phyloP scores from a whole-genome alignment of 1,140 invertebrate species.

The Diplogasteroides magnus region DNA sequence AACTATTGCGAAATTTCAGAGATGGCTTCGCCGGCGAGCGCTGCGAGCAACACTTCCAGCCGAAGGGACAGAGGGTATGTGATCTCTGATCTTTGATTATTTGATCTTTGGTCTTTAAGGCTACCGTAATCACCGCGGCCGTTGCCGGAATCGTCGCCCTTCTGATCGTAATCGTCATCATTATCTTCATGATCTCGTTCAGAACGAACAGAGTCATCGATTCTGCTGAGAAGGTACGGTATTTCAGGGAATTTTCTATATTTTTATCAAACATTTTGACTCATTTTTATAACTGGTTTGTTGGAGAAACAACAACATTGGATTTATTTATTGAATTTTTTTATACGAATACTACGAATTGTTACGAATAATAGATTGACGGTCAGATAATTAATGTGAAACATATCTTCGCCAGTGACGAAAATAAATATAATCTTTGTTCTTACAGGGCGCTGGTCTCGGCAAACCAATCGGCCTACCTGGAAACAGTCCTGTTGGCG shows the following conservation, averaged over 20 bases:
- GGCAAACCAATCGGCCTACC: neutral
- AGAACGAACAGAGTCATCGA: constrained; percentile 33
- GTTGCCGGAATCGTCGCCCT: constrained; percentile 35
- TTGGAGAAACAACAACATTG: no score
- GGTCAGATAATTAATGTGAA: no score
- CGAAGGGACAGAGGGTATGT: neutral
- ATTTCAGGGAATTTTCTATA: no score
- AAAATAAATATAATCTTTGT: no score
- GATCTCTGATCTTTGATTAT: neutral
- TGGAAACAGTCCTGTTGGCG: neutral
- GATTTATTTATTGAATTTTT: no score
- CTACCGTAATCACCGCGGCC: constrained; percentile 20
- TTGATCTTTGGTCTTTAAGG: no score
- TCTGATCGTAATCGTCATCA: constrained; percentile 40
- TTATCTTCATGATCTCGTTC: constrained; percentile 49
- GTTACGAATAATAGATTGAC: no score
- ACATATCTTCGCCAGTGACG: no score
- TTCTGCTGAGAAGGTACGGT: constrained; percentile 15
- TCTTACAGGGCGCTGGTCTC: neutral
- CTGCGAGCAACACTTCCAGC: constrained; percentile 49
- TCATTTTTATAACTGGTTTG: no score
- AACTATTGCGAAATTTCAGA: no score
- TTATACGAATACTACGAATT: no score
- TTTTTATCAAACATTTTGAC: no score
- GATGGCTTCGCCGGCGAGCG: constrained; percentile 51